Conservation (phyloP, 2,797 vertebrate genomes). For the Enteromius argenteus region DNA sequence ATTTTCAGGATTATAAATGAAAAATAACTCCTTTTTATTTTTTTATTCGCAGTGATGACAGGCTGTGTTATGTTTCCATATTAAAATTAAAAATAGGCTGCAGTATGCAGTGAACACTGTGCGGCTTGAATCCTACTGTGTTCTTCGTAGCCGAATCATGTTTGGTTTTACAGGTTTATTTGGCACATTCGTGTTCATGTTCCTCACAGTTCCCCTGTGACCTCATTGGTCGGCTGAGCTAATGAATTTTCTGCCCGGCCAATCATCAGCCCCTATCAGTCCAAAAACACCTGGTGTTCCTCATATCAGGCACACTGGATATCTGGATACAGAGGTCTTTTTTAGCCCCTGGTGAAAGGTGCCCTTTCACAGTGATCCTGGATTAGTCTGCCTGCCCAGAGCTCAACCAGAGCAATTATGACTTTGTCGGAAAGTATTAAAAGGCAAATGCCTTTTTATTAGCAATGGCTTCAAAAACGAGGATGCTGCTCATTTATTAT, state of each 20-base stretch:
- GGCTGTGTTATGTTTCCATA: background rate
- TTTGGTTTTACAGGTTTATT: constrained; percentile 14
- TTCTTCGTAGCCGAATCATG: constrained; percentile 9
- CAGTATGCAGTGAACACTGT: background rate
- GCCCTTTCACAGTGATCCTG: constrained; percentile 55
- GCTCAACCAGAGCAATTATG: constrained; percentile 38
- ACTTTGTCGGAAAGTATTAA: constrained; percentile 26
- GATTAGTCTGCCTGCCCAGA: constrained; percentile 39
- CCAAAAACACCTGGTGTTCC: constrained; percentile 76
- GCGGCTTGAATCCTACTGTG: background rate
- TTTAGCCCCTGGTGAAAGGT: constrained; percentile 79
- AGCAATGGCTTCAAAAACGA: background rate
- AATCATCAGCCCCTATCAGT: constrained; percentile 68
- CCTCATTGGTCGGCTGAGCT: constrained; percentile 72
- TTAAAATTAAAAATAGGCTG: background rate
- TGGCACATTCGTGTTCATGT: constrained; percentile 49
- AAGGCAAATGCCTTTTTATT: constrained; percentile 30
- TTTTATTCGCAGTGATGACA: background rate
- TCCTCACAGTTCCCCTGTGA: constrained; percentile 65
- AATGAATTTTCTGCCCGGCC: constrained; percentile 74
- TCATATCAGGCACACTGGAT: constrained; percentile 40
- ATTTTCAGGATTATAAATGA: background rate
- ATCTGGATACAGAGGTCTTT: constrained; percentile 28
- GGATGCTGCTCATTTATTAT: background rate
- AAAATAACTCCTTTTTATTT: background rate